Evolutionary conservation across 2,888 invertebrate species (phyloP), one percentile per base, ranked within the genome.

Genomic region (Pristionchus exspectatus): DNA sequence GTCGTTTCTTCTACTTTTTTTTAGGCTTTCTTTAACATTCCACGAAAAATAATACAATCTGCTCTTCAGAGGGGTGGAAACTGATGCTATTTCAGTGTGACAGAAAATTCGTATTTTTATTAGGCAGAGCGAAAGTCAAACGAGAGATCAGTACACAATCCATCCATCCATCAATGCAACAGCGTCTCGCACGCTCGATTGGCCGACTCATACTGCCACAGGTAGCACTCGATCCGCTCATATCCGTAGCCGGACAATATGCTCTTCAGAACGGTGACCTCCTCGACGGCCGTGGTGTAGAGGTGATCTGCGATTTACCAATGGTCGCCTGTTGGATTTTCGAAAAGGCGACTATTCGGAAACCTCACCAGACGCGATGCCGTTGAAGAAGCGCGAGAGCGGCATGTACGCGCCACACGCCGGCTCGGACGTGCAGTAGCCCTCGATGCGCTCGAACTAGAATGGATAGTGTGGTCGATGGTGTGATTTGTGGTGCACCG

Each of bases 331-430:
- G 90, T 81, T 89, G 86, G 44, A 59, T 30, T 33, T 59, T 54
- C n/a, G 56, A 50, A n/a, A 81, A 59, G 63, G 24, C 59, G 33
- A 30, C 54, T 38, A 59, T 56, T 83, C 21, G 18, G 16, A 87
- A 72, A 50, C 24, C 66, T 63, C 44, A 92, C 93, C 93, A 90
- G 91, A 90, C 16, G 90, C 90, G 10, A 93, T 87, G 12, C 91
- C 83, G 63, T 91, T 92, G 88, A 90, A 93, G 72, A 92, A 92
- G 56, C 93, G 91, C 85, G 92, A 93, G 66, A 93, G 89, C 44
- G 93, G 93, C 89, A 93, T 74, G 81, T 92, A 93, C 21, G 93
- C 93, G 24, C 93, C 93, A 86, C 93, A 93, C 4, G 93, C 93
- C 24, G 93, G 91, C 74, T 92, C 92, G 50, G 90, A 90, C n/a